A percentile compares a stretch with the other conserved stretches of the same genome.
These are phyloP conservation scores for Anthrax anthrax DNA, from an alignment of 2,888 invertebrate species.

Conservation along the genomic window DNA sequence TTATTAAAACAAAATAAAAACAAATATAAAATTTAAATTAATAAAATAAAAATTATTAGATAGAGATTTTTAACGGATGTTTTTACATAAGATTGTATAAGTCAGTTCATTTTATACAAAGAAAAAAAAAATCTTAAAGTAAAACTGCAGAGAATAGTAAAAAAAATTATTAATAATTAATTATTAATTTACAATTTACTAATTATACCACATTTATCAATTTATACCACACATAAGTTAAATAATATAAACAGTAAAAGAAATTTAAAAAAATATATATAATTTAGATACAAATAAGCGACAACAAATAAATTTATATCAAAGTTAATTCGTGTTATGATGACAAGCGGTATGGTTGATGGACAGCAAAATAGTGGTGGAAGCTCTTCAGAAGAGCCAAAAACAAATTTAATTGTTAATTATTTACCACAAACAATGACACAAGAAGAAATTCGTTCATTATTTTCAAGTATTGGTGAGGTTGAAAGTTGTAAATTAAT, in stretches of 20 bases:
- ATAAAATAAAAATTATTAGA: constrained; percentile 5
- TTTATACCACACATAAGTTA: constrained; percentile 4
- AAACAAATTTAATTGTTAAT: constrained; percentile 90
- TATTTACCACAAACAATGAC: constrained; percentile 89
- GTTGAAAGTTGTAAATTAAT: constrained; percentile 96
- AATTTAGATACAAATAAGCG: not conserved
- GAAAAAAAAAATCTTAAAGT: not conserved
- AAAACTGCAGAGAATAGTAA: no score
- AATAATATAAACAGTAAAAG: not conserved
- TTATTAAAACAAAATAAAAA: not conserved
- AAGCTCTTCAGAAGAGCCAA: constrained; percentile 75
- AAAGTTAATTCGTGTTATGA: constrained; percentile 11
- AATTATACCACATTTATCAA: no score
- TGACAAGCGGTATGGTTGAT: constrained; percentile 36
- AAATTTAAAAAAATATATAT: not conserved
- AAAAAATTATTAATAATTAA: no score
- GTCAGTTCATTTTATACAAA: no score
- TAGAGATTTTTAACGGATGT: constrained; percentile 6
- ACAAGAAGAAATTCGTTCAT: constrained; percentile 86
- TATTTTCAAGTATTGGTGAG: constrained; percentile 91
- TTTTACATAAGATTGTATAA: not conserved
- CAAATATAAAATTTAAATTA: not conserved
- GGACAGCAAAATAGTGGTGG: constrained; percentile 55
- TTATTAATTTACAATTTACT: no score
- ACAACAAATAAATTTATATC: not conserved